Base-by-base conservation (phyloP, 2,113 vertebrate species). In the Elaphurus davidianus region DNA sequence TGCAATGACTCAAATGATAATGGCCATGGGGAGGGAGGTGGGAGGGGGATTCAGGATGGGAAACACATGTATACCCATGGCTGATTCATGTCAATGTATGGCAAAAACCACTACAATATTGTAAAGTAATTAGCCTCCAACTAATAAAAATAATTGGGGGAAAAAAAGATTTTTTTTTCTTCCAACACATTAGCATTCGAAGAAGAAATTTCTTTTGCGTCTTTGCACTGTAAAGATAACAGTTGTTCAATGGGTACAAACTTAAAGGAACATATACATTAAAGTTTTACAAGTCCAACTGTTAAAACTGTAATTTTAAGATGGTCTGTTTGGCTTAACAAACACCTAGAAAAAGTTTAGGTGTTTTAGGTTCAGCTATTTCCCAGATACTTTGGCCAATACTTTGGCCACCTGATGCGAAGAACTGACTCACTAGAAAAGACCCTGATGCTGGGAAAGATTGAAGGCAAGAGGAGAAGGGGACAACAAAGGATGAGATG, bases 231-330 rank as follows among this genome's bases (percentile, higher is more conserved):
- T 50, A 87, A 96, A 87, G 36, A 90, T 55, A 67, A 87, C 3
- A 92, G 30, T 33, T 94, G 7, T 84, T 94, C 45, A 67, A 8
- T 43, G 14, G 33, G n/a, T 87, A 62, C 21, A 90, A 54, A 60
- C 40, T 84, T 52, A 83, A 91, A 76, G 45, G 54, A 83, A 36
- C 52, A 78, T 8, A 92, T 17, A 21, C 4, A 33, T 93, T 88
- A 45, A 81, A 52, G 40, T 71, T 95, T 93, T 91, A 88, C 27
- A 94, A 82, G 91, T 62, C 15, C 54, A 94, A 50, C 19, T 55
- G 21, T 59, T 92, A 94, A 83, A 85, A 93, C 71, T 86, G 14
- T 40, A 84, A 93, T 81, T 96, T 97, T 78, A 64, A 95, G 25
- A 93, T 94, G 40, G 21, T 81, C 87, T 76, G 9, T 95, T 92